phyloP scores from a whole-genome alignment of 2,113 vertebrate genomes.

The Chaenogobius annularis region DNA sequence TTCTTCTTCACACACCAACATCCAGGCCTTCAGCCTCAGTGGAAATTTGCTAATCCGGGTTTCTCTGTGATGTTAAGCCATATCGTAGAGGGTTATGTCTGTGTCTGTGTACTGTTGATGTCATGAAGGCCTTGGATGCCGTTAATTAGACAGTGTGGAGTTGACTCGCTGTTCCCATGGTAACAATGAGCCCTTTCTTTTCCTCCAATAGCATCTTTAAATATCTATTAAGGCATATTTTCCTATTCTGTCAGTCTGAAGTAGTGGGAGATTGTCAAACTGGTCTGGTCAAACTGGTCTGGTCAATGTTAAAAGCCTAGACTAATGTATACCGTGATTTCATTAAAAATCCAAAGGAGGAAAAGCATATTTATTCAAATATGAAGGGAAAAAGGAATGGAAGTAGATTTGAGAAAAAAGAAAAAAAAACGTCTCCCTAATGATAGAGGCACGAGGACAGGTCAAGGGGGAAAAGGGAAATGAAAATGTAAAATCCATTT shows the following conservation, averaged over 20 bases:
- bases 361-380: not conserved
- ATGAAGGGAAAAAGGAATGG: not conserved
- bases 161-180: constrained; percentile 75
- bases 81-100: constrained; percentile 45
- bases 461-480: no score
- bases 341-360: not conserved
- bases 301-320: constrained; percentile 34
- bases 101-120: constrained; percentile 62
- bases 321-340: constrained; percentile 19
- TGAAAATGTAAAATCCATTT: no score
- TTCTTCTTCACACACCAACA: constrained; percentile 26
- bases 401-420: not conserved
- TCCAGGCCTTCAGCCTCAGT: constrained; percentile 18
- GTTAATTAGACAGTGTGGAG: constrained; percentile 71
- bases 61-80: constrained; percentile 29
- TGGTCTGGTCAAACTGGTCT: constrained; percentile 20
- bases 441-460: no score
- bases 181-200: constrained; percentile 67
- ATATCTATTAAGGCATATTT: constrained; percentile 54
- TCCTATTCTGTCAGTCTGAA: constrained; percentile 35
- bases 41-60: constrained; percentile 19
- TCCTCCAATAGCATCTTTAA: constrained; percentile 36
- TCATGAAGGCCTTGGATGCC: constrained; percentile 62
- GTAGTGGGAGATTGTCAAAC: constrained; percentile 25
- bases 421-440: no score